Evolutionary conservation across 2,113 vertebrate species (phyloP), one percentile per base, ranked within the genome.

Genomic region (Lucifuga dentata): DNA sequence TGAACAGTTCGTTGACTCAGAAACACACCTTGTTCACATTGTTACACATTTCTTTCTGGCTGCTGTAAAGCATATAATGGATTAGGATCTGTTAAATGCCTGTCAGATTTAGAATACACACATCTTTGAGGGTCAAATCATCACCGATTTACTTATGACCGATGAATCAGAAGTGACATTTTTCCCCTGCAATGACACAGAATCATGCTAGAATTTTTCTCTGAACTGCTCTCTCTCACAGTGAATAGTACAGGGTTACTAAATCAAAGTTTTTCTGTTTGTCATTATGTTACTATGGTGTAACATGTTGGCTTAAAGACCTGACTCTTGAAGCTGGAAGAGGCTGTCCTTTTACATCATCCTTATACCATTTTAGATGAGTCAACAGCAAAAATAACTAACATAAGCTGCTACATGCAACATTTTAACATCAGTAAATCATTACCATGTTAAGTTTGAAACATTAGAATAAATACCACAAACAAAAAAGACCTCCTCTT

Each of bases 311-410:
- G 64, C 64, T 26, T 48, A 40, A 39, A 62, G 19, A 67, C 38
- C 53, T 62, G 20, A 72, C 44, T 59, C 53, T 60, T 12, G 45
- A 21, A 32, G 26, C 60, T 76, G 73, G 48, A 72, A 29, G 26
- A 62, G 53, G 7, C 26, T 29, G 26, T 29, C 26, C 53, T 61
- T 76, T 79, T 70, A 74, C 62, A 57, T 67, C 81, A 77, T 76
- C 67, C 45, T 21, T 73, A 19, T 3, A 57, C 67, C 41, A 2
- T 70, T 76, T 40, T 43, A 26, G 36, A 76, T 45, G 73, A 85
- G 58, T 75, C 78, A 80, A 70, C 41, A 72, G 68, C 66, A 55
- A 45, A 78, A 79, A 73, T 69, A 85, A 69, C 73, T 58, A 80
- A 72, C 60, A 58, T 66, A 68, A 78, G 62, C 68, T 57, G 43